Base-by-base conservation (phyloP, 2,888 invertebrate species). In the Drosophila fulvimacula region DNA sequence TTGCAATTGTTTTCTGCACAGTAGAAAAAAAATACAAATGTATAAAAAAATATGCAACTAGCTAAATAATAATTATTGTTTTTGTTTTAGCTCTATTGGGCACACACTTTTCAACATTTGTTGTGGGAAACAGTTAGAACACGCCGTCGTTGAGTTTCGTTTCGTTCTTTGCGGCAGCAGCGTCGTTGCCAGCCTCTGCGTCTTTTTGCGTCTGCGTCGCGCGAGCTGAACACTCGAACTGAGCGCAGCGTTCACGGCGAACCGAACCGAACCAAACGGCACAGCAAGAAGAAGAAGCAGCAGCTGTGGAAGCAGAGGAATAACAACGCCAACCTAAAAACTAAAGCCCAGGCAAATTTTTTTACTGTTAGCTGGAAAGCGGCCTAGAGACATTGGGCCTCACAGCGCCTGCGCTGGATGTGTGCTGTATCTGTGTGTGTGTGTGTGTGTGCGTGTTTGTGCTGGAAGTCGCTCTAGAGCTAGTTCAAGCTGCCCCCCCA, bases 221-320 rank as follows among this genome's bases (percentile, higher is more conserved):
- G 76, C 87, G 83, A 86, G 86, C 88, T 83, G 53, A 80, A 73
- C 79, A 76, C 85, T 86, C 83, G 78, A 83, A 86, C 88, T 88
- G 79, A 76, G 81, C 71, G 38, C 34, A 62, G n/a, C 36, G 36
- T 19, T 13, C 48, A 56, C 27, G 53, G n/a, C 51, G 39, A 48
- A 34, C 67, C 46, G 39, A 65, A 21, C 49, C 57, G 11, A 39
- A 17, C 36, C 9, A 41, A 41, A 39, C 21, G 30, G 34, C 44
- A 17, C 46, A 17, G 17, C 17, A 41, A 51, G 13, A 32, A 32
- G 15, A 55, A 42, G 34, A 69, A 17, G 51, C 51, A 15, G 15
- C 55, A 21, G 51, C 44, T 42, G 27, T 56, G n/a, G 44, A 39
- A 21, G 11, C 41, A 17, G 11, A 9, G 39, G 27, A 38, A 51